These are phyloP conservation scores for Cherax quadricarinatus DNA, from an alignment of 1,140 invertebrate genomes.

Conservation along the genomic window DNA sequence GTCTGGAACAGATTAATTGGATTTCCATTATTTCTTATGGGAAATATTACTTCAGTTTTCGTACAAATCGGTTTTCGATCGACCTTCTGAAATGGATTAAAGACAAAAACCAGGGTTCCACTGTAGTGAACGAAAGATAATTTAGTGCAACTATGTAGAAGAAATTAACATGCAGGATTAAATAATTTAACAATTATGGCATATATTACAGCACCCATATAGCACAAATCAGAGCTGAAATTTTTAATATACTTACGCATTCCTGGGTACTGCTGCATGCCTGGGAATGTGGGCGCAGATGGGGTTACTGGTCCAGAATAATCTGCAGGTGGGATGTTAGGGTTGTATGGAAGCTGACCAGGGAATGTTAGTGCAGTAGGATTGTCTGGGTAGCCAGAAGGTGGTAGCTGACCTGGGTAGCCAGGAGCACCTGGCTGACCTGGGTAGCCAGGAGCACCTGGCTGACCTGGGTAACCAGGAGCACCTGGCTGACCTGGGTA, in stretches of 20 bases:
- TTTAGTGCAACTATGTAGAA: background rate
- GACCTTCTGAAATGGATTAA: too few species aligned
- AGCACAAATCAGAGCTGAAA: background rate
- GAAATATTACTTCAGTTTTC: too few species aligned
- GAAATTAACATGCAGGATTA: background rate
- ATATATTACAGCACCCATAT: too few species aligned
- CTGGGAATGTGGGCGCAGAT: slow-evolving; percentile 27
- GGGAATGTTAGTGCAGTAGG: background rate
- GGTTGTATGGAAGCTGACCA: background rate
- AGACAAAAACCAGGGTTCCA: too few species aligned
- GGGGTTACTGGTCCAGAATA: slow-evolving; percentile 31
- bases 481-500: slow-evolving; percentile 3
- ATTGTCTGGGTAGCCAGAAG: background rate
- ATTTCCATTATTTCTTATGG: too few species aligned
- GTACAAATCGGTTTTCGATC: too few species aligned
- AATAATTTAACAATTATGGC: background rate
- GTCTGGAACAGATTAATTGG: too few species aligned
- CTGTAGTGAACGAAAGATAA: too few species aligned
- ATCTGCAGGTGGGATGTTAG: background rate
- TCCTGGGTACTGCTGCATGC: slow-evolving; percentile 30
- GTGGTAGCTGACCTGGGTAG: background rate
- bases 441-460: slow-evolving; percentile 12
- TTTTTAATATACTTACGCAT: slow-evolving; percentile 36
- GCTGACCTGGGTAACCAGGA: background rate
- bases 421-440: background rate